These are phyloP conservation scores for Epinotia demarniana DNA, from an alignment of 2,888 invertebrate species.

Conservation along the genomic window DNA sequence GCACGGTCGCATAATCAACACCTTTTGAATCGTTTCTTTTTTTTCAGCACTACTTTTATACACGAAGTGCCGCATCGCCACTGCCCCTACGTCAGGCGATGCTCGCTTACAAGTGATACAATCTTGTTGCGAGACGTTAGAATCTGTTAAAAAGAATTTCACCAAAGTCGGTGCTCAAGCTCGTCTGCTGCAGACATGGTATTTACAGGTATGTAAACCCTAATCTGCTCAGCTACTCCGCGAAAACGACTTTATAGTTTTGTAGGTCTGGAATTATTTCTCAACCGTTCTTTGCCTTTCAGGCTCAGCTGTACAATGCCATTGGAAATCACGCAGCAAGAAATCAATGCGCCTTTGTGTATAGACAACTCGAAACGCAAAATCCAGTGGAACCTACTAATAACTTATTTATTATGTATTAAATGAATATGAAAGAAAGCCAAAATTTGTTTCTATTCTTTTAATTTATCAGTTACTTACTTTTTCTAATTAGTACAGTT, in stretches of 20 bases:
- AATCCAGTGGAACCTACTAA: slow-evolving; percentile 86
- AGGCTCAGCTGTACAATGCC: slow-evolving; percentile 90
- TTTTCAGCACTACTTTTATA: slow-evolving; percentile 86
- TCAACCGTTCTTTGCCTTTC: slow-evolving; percentile 57
- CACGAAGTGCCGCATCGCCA: slow-evolving; percentile 91
- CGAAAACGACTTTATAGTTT: too few species aligned
- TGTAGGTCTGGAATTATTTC: background rate
- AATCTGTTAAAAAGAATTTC: slow-evolving; percentile 88
- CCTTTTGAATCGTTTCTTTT: slow-evolving; percentile 20
- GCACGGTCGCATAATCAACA: background rate
- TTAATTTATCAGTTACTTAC: slow-evolving; percentile 6
- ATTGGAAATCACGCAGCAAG: slow-evolving; percentile 88
- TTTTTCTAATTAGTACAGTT: slow-evolving; percentile 80
- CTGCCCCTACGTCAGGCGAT: slow-evolving; percentile 79
- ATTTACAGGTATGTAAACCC: slow-evolving; percentile 84
- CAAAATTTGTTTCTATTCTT: slow-evolving; percentile 5
- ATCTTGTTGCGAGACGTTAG: slow-evolving; percentile 86
- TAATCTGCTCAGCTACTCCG: slow-evolving; percentile 2
- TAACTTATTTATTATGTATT: slow-evolving; percentile 82
- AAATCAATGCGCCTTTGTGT: slow-evolving; percentile 93
- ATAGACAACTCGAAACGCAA: slow-evolving; percentile 90
- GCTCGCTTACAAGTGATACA: slow-evolving; percentile 80
- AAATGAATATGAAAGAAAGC: slow-evolving; percentile 50
- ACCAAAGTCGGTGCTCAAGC: slow-evolving; percentile 90
- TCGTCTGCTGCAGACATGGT: slow-evolving; percentile 89